These are phyloP conservation scores for Schlechtendalia chinensis DNA, from an alignment of 1,140 invertebrate genomes.

Conservation along the genomic window DNA sequence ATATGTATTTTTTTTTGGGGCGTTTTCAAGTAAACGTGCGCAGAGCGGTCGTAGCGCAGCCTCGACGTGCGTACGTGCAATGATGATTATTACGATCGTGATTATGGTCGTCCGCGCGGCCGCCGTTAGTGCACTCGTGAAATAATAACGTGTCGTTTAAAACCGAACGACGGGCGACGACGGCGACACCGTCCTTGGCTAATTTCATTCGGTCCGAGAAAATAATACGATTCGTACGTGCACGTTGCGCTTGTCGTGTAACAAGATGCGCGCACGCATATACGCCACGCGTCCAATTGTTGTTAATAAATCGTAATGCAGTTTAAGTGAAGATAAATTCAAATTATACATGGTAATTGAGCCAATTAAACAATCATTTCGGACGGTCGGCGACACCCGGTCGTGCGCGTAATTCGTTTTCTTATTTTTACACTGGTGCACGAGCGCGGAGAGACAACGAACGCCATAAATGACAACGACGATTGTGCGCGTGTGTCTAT, in stretches of 20 bases:
- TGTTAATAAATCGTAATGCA: slow-evolving; percentile 50
- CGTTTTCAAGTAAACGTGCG: no score
- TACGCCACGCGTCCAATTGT: slow-evolving; percentile 48
- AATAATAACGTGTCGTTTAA: slow-evolving; percentile 17
- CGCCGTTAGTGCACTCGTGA: no score
- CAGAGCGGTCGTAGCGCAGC: no score
- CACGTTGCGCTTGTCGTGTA: slow-evolving; percentile 1
- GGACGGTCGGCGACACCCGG: not conserved
- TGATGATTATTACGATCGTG: no score
- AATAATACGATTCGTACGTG: not conserved
- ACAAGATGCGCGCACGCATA: no score
- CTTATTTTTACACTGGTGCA: not conserved
- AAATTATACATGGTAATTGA: slow-evolving; percentile 50
- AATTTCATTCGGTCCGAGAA: slow-evolving; percentile 40
- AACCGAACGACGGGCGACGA: not conserved
- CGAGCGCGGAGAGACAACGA: slow-evolving; percentile 13
- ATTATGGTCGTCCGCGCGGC: no score
- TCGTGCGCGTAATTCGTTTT: slow-evolving; percentile 5
- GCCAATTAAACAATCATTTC: slow-evolving; percentile 50
- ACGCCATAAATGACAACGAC: not conserved
- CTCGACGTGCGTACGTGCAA: no score
- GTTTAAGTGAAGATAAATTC: slow-evolving; percentile 50
- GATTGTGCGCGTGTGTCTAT: no score
- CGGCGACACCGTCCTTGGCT: slow-evolving; percentile 41
- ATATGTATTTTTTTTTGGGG: no score